Base-by-base conservation (phyloP, 2,888 invertebrate species). In the Lepidochitona cinerea region DNA sequence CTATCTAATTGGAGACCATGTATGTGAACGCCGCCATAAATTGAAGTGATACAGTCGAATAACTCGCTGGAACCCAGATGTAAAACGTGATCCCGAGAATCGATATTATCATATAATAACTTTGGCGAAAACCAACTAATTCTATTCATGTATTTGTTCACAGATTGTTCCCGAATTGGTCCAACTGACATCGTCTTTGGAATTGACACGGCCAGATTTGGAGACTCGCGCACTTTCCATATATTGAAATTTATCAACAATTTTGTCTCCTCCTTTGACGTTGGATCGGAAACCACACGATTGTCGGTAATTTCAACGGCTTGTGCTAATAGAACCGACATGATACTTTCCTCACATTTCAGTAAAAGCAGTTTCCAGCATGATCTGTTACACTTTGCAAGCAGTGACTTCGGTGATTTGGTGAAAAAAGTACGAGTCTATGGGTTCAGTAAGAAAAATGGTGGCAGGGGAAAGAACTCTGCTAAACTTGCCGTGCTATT, bases 161-260 rank as follows among this genome's bases (percentile, higher is more conserved):
- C 32, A 59, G 59, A 29, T 32, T 59, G 59, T 59, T 9, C 29
- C 29, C 23, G 12, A 29, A 23, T 59, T 23, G 32, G 1, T 14
- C 59, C 59, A 1, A 59, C 59, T 29, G 59, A 59, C 32, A 4
- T 59, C 23, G 59, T 59, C 12, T 59, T 59, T 32, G 59, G 59
- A 18, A 32, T 59, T 23, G 59, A 59, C 59, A 23, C 59, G 9
- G 59, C 59, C 29, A 59, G 59, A 29, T 59, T 59, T 26, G 59
- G 59, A 1, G 32, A 59, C 23, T 4, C 59, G 29, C 12, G 29
- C 5, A 59, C 26, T 3, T 29, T 18, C 23, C 59, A 59, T 4
- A 29, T 59, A 23, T 9, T 59, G 59, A 59, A 59, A 32, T 59
- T 59, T 32, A 59, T 59, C 59, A 59, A 59, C 59, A 29, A 59